Evolutionary conservation across 2,888 invertebrate species (phyloP), one percentile per base, ranked within the genome.

Genomic region (Orchestes rusci): DNA sequence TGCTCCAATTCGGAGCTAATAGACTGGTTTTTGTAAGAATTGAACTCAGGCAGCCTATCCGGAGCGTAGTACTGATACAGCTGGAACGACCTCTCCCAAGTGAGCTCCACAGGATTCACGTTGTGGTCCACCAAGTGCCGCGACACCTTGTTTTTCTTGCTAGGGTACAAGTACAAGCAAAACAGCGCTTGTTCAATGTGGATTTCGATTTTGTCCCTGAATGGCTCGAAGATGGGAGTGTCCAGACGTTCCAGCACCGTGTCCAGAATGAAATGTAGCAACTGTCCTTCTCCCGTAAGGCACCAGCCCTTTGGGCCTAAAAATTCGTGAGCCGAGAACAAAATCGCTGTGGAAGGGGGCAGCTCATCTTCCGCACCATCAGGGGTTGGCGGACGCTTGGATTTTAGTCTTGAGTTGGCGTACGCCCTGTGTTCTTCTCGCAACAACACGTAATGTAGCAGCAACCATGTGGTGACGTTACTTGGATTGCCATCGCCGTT

Each of bases 131-230:
- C 73, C 15, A 89, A 68, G 65, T 84, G 73, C 43, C 77, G 69
- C 3, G 69, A 69, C n/a, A 73, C 75, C 61, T 77, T 79, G 40
- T 73, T 78, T 59, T 81, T 82, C 60, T 79, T 84, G 45, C 76
- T 80, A 1, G 87, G 87, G 69, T 88, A 85, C 1, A 84, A 83
- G 65, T 85, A 94, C 2, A 95, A 70, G 64, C 95, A 95, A 65
- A 79, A 92, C 46, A 84, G 74, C 48, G 82, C 77, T 69, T 95
- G 94, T 60, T 94, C 94, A 60, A 93, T 73, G 54, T 84, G 80
- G 55, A 84, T 82, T 46, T 77, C 78, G 2, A 91, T 74, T 61
- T 82, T 80, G 57, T 82, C 80, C 33, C 81, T 71, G 18, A 75
- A 72, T 33, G 73, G 70, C 15, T 78, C 75, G 35, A 82, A 74